Percentiles rank a stretch among this genome's conserved stretches.
Evolutionary conservation across 2,888 invertebrate genomes (phyloP).

Genomic region (Oscheius sp.): DNA sequence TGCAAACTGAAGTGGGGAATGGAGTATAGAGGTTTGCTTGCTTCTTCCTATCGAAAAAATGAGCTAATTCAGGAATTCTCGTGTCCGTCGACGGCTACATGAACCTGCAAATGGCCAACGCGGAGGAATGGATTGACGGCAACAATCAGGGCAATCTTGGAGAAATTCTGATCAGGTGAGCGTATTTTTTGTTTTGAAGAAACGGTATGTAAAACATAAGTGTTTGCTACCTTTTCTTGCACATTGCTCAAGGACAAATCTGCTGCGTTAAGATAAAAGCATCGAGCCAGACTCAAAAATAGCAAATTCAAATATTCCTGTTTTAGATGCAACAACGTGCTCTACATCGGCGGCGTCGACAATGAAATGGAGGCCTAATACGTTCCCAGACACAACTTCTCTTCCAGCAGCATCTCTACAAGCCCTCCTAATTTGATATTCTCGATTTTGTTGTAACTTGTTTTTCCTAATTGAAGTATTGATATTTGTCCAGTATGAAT

Average conservation of each 20-base stretch:
- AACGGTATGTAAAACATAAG: too few species aligned
- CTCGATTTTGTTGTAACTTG: not conserved
- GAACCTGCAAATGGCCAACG: conserved; percentile 95
- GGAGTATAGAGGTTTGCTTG: conserved; percentile 84
- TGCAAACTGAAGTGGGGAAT: conserved; percentile 99
- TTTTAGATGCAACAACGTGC: conserved; percentile 72
- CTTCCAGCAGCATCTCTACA: not conserved
- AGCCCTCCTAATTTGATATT: not conserved
- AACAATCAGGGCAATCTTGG: conserved; percentile 91
- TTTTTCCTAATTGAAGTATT: not conserved
- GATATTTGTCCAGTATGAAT: not conserved
- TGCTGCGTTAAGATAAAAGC: too few species aligned
- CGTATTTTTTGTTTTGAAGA: conserved; percentile 3
- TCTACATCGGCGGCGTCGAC: conserved; percentile 68
- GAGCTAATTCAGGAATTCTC: conserved; percentile 81
- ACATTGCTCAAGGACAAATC: too few species aligned
- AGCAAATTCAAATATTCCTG: too few species aligned
- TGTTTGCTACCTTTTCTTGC: too few species aligned
- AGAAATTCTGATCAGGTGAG: conserved; percentile 90
- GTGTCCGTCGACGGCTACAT: conserved; percentile 99
- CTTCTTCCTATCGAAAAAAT: not conserved
- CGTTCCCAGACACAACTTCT: not conserved
- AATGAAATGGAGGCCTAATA: conserved; percentile 36
- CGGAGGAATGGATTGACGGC: conserved; percentile 96
- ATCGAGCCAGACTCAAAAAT: too few species aligned